Evolutionary conservation across 1,140 invertebrate species (phyloP).

Genomic region (Formica exsecta): DNA sequence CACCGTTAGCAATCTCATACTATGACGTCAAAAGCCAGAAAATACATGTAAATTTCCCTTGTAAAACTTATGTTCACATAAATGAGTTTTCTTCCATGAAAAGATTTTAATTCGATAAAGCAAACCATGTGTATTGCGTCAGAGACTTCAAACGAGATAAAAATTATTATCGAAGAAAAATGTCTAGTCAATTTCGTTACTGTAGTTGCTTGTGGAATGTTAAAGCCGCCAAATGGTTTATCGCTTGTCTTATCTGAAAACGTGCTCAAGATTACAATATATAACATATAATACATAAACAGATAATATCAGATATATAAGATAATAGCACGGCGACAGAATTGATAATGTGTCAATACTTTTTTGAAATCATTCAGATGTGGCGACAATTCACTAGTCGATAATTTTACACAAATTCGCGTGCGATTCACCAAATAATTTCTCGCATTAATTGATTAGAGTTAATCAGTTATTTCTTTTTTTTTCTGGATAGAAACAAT

Average conservation of each 20-base stretch:
- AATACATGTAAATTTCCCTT: not conserved
- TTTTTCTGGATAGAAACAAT: not conserved
- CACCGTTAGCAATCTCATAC: not conserved
- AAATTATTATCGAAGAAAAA: not conserved
- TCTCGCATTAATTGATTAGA: not conserved
- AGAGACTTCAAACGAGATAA: not conserved
- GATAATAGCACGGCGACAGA: too few relatives aligned
- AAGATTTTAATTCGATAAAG: not conserved
- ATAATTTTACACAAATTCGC: not conserved
- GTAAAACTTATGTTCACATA: not conserved
- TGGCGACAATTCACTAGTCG: not conserved
- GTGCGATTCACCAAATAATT: not conserved
- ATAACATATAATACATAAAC: too few relatives aligned
- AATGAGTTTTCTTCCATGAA: not conserved
- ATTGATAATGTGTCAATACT: not conserved
- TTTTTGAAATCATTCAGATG: too few relatives aligned
- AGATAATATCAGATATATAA: too few relatives aligned
- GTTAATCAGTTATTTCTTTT: too few relatives aligned
- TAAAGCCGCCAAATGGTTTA: too few relatives aligned
- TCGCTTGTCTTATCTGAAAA: too few relatives aligned
- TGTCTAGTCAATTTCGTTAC: not conserved
- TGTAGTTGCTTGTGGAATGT: not conserved
- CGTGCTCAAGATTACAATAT: too few relatives aligned
- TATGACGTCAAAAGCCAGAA: not conserved
- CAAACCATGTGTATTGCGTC: not conserved